Evolutionary conservation across 1,140 invertebrate genomes (phyloP).

Genomic region (Nasonia longicornis): DNA sequence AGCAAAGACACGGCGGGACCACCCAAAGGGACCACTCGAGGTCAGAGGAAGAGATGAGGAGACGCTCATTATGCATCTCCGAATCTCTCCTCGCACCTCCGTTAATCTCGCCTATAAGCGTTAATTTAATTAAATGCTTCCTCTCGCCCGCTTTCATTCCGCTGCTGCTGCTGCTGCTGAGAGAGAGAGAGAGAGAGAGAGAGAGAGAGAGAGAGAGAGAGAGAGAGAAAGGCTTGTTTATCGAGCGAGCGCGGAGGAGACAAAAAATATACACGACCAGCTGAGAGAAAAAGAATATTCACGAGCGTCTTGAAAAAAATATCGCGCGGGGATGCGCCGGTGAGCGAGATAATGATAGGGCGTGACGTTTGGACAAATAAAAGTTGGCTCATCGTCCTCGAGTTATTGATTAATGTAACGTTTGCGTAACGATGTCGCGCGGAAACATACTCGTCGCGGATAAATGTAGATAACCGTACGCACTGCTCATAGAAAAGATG

Average conservation of each 20-base stretch:
- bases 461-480: no score
- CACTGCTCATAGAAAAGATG: background rate
- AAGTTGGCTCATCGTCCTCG: no score
- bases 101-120: slow-evolving; percentile 68
- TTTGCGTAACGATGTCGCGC: no score
- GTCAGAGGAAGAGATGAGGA: slow-evolving; percentile 46
- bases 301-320: background rate
- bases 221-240: slow-evolving; percentile 13
- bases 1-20: slow-evolving; percentile 57
- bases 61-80: slow-evolving; percentile 68
- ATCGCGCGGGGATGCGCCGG: background rate
- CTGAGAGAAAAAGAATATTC: slow-evolving; percentile 16
- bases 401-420: no score
- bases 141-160: slow-evolving; percentile 31
- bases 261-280: slow-evolving; percentile 30
- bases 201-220: background rate
- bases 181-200: background rate
- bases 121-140: slow-evolving; percentile 70
- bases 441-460: no score
- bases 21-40: slow-evolving; percentile 64
- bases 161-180: background rate
- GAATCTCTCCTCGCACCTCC: slow-evolving; percentile 68
- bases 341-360: background rate
- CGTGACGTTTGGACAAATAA: no score
- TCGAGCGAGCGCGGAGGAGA: background rate